phyloP scores from a whole-genome alignment of 2,113 vertebrate species.

The Silurus asotus region DNA sequence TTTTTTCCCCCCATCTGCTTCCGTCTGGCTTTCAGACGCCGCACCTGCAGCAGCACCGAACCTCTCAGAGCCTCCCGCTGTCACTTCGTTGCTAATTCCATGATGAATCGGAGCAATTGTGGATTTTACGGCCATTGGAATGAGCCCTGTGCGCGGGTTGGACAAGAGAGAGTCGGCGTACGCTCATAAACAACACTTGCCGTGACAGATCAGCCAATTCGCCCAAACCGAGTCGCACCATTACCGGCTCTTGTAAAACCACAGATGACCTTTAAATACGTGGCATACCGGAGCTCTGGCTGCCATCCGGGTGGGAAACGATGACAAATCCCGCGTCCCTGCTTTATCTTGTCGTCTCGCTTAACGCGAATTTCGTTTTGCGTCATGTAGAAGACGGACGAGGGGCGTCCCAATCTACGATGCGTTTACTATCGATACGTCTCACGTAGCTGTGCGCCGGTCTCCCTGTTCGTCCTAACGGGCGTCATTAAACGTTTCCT shows the following conservation, averaged over 20 bases:
- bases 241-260: conserved; percentile 71
- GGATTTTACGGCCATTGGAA: conserved; percentile 67
- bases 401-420: not conserved
- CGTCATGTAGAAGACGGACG: conserved; percentile 40
- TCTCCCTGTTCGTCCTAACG: conserved; percentile 11
- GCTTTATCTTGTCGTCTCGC: conserved; percentile 34
- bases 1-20: not conserved
- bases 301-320: conserved; percentile 53
- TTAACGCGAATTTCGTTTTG: conserved; percentile 38
- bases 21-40: conserved; percentile 33
- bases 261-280: conserved; percentile 70
- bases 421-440: conserved; percentile 25
- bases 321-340: conserved; percentile 58
- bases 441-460: not conserved
- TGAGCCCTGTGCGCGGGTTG: conserved; percentile 54
- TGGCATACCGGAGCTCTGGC: conserved; percentile 56
- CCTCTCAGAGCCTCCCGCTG: conserved; percentile 43
- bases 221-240: conserved; percentile 59
- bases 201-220: conserved; percentile 71
- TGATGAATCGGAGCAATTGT: conserved; percentile 69
- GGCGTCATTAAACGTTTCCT: conserved; percentile 14
- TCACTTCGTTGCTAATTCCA: conserved; percentile 67
- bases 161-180: conserved; percentile 56
- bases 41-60: conserved; percentile 56
- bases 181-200: conserved; percentile 68